These are phyloP conservation scores for Drosophila phalerata DNA, from an alignment of 2,888 invertebrate genomes.

Conservation along the genomic window DNA sequence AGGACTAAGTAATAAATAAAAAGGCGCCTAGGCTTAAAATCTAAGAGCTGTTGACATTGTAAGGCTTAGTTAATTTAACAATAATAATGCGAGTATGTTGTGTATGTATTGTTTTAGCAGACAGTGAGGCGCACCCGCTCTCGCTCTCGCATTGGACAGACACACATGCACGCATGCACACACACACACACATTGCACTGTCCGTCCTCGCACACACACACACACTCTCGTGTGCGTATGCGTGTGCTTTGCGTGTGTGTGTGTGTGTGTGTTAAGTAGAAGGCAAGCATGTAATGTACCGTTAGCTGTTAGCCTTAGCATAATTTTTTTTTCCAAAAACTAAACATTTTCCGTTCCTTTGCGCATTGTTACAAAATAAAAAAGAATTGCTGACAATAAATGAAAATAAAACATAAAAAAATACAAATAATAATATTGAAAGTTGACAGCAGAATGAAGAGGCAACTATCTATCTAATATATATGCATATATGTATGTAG, in stretches of 20 bases:
- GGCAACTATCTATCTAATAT: constrained; percentile 4
- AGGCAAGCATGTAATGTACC: constrained; percentile 43
- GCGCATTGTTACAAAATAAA: constrained; percentile 31
- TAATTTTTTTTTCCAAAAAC: constrained; percentile 11
- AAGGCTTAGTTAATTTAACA: constrained; percentile 42
- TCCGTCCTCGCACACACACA: constrained; percentile 60
- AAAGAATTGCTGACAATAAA: constrained; percentile 75
- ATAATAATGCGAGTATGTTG: constrained; percentile 21
- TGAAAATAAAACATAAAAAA: constrained; percentile 36
- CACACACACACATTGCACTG: constrained; percentile 36
- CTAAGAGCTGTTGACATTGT: constrained; percentile 41
- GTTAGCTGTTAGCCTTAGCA: constrained; percentile 32
- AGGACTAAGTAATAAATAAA: constrained; percentile 1
- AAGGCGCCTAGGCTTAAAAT: constrained; percentile 37
- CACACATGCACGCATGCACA: constrained; percentile 30
- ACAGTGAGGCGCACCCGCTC: constrained; percentile 19
- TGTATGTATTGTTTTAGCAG: constrained; percentile 29
- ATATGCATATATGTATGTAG: constrained; percentile 4
- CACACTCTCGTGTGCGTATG: constrained; percentile 15
- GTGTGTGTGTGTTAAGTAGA: constrained; percentile 22
- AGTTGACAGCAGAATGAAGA: constrained; percentile 12
- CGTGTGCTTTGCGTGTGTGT: constrained; percentile 25
- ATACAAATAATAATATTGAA: constrained; percentile 28
- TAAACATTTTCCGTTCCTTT: constrained; percentile 16
- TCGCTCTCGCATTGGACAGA: background rate